Base-by-base conservation (phyloP, 2,113 vertebrate genomes). In the Tiliqua scincoides region DNA sequence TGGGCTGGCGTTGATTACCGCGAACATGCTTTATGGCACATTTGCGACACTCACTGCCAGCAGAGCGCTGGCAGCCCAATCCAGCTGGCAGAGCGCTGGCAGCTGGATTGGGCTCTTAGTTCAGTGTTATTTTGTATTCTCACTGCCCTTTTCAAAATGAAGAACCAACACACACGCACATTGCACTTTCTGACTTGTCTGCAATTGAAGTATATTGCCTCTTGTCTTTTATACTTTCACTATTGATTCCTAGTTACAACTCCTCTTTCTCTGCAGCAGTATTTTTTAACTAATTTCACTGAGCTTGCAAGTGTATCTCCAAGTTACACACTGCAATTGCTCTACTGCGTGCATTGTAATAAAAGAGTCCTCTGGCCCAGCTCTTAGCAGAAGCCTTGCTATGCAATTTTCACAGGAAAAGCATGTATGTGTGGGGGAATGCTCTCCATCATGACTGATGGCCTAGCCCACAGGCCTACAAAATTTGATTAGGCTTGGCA, bases 271-370 rank as follows among this genome's bases (percentile, higher is more conserved):
- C 1, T 68, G 18, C 43, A 80, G 9, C 11, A 5, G 79, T 2
- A 89, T 0, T 6, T 82, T 72, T 86, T 18, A 84, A 70, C 25
- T 75, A 0, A 84, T 52, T 86, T 88, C 20, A 84, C 82, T 48
- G 59, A 14, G 15, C 37, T 86, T 84, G 11, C 65, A 86, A 54
- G 21, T 88, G 0, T 3, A 54, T 80, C 32, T 87, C 65, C 77
- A 37, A 32, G 2, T 1, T 32, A 84, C 4, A 81, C 27, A 40
- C 4, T 77, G 9, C 23, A 18, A 6, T 9, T 63, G 21, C 2
- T 90, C 87, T 86, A 73, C 10, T 17, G 83, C 0, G 1, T 30
- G 87, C 87, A 74, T 2, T 61, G 75, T 79, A 61, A 40, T 78
- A 71, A 0, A 23, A 21, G 6, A 27, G n/a, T 12, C 73, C 23